phyloP scores from a whole-genome alignment of 1,140 invertebrate species.

The Vanessa atalanta region DNA sequence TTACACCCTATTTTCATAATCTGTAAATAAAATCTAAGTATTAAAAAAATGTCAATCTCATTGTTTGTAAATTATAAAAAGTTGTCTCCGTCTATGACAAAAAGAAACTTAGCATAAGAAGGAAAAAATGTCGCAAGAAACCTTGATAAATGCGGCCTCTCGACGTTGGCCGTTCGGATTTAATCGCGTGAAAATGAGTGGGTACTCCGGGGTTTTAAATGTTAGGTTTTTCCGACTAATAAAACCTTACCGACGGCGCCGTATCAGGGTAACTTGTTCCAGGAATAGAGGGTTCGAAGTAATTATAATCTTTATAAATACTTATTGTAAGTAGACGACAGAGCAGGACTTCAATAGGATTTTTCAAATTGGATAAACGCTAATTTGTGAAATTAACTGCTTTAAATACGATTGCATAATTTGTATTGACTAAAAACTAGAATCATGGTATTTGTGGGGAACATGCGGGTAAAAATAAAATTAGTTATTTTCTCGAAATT shows the following conservation, averaged over 20 bases:
- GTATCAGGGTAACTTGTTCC: background rate
- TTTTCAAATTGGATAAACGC: too few species aligned
- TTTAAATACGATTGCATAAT: too few species aligned
- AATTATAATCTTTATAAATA: background rate
- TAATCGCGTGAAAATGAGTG: slow-evolving; percentile 23
- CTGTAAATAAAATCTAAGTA: too few species aligned
- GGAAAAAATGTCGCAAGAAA: slow-evolving; percentile 37
- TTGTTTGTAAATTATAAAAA: background rate
- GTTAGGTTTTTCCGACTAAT: slow-evolving; percentile 8
- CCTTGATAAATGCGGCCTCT: slow-evolving; percentile 30
- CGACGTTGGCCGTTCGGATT: slow-evolving; percentile 17
- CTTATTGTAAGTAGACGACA: too few species aligned
- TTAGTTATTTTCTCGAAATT: too few species aligned
- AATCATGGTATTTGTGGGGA: too few species aligned
- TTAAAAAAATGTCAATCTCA: background rate
- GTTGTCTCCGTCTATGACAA: slow-evolving; percentile 11
- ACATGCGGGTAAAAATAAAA: too few species aligned
- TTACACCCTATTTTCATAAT: too few species aligned
- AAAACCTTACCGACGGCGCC: background rate
- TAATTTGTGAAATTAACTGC: too few species aligned
- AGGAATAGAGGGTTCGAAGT: background rate
- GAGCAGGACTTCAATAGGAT: too few species aligned
- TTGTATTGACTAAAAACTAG: too few species aligned
- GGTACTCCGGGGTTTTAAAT: slow-evolving; percentile 2
- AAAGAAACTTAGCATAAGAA: slow-evolving; percentile 27